These are phyloP conservation scores for Anagyrus pseudococci DNA, from an alignment of 2,888 invertebrate genomes.

Conservation along the genomic window DNA sequence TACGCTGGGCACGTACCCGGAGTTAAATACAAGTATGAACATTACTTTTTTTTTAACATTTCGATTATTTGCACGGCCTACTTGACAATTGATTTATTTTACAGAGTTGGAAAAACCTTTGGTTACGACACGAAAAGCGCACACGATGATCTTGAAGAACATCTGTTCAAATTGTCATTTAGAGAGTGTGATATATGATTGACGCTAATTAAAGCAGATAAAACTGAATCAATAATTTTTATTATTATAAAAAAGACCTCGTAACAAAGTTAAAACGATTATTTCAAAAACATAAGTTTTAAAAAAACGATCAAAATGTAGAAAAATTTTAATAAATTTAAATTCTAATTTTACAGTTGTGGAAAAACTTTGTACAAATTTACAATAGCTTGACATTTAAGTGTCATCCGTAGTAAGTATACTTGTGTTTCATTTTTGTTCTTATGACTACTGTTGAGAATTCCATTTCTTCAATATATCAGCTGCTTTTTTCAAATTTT, in stretches of 20 bases:
- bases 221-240: too few relatives aligned
- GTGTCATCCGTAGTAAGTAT: not conserved
- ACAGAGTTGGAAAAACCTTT: constrained; percentile 77
- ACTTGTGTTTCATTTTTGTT: not conserved
- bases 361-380: constrained; percentile 14
- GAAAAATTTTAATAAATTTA: not conserved
- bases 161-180: constrained; percentile 58
- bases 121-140: constrained; percentile 78
- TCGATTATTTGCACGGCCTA: not conserved
- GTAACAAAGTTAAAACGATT: too few relatives aligned
- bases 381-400: constrained; percentile 3
- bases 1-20: constrained; percentile 84
- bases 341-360: too few relatives aligned
- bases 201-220: not conserved
- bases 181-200: constrained; percentile 12
- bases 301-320: too few relatives aligned
- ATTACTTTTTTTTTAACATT: not conserved
- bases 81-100: constrained; percentile 11
- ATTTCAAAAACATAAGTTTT: too few relatives aligned
- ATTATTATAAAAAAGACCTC: too few relatives aligned
- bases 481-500: constrained; percentile 55
- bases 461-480: constrained; percentile 60
- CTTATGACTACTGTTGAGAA: constrained; percentile 26
- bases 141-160: constrained; percentile 75
- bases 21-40: constrained; percentile 69